Evolutionary conservation across 1,140 invertebrate species (phyloP).

Genomic region (Popillia japonica): DNA sequence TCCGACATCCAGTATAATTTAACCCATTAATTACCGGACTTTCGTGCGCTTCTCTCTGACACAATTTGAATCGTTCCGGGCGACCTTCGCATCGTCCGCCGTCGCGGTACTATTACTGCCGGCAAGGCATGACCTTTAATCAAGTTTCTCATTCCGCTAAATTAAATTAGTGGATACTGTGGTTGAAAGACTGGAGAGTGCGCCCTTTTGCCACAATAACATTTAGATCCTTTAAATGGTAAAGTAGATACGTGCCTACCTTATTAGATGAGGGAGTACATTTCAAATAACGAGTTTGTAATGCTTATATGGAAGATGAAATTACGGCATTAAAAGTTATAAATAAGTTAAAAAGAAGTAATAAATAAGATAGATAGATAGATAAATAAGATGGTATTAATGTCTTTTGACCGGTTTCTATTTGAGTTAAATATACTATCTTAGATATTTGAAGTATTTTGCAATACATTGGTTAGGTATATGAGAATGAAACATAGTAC

Average conservation of each 20-base stretch:
- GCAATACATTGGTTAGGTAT: too few species aligned
- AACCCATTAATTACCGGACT: conserved; percentile 31
- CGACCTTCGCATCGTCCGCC: background rate
- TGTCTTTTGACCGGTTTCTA: too few species aligned
- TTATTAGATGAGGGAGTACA: background rate
- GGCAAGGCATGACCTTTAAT: conserved; percentile 3
- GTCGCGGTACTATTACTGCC: background rate
- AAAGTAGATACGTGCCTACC: background rate
- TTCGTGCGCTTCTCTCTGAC: conserved; percentile 8
- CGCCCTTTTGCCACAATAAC: conserved; percentile 20
- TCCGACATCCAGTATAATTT: conserved; percentile 20
- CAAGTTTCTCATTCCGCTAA: conserved; percentile 32
- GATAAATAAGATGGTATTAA: too few species aligned
- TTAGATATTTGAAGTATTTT: too few species aligned
- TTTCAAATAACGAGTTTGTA: background rate
- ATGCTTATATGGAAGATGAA: background rate
- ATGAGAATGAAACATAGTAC: too few species aligned
- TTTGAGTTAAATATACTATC: too few species aligned
- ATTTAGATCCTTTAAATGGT: conserved; percentile 24
- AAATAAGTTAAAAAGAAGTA: too few species aligned
- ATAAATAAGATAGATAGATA: too few species aligned
- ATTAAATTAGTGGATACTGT: conserved; percentile 32
- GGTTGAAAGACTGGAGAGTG: conserved; percentile 1
- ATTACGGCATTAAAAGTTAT: background rate
- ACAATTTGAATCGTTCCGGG: conserved; percentile 6